Percentiles rank a stretch among this genome's conserved stretches.
phyloP scores from a whole-genome alignment of 2,888 invertebrate genomes.

The Stomorhina lunata region DNA sequence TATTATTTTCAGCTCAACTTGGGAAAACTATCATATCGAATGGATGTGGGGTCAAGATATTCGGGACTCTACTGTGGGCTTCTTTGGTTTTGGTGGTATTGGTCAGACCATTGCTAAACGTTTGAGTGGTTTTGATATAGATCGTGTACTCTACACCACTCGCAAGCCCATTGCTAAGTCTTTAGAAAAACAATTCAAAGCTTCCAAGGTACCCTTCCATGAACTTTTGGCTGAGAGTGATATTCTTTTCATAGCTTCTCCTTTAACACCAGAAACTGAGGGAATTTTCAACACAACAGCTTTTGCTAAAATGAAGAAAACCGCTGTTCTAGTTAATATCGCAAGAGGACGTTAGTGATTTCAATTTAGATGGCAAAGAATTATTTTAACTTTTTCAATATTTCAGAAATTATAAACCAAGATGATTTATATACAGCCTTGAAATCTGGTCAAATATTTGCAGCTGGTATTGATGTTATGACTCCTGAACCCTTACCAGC shows the following conservation, averaged over 20 bases:
- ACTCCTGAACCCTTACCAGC: slow-evolving; percentile 93
- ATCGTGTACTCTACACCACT: slow-evolving; percentile 87
- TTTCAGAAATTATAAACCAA: slow-evolving; percentile 87
- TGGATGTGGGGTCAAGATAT: slow-evolving; percentile 91
- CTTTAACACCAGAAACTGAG: slow-evolving; percentile 84
- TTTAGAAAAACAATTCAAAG: slow-evolving; percentile 79
- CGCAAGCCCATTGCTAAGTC: slow-evolving; percentile 83
- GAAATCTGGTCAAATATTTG: slow-evolving; percentile 86
- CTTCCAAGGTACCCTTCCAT: slow-evolving; percentile 84
- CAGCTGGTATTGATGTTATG: slow-evolving; percentile 95
- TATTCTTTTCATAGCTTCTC: slow-evolving; percentile 85
- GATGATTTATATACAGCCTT: slow-evolving; percentile 90
- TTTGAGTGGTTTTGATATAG: slow-evolving; percentile 87
- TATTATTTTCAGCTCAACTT: slow-evolving; percentile 81
- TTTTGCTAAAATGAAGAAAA: slow-evolving; percentile 88
- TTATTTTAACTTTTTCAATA: slow-evolving; percentile 1
- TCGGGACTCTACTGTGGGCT: slow-evolving; percentile 88
- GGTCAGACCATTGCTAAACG: slow-evolving; percentile 88
- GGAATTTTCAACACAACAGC: slow-evolving; percentile 85
- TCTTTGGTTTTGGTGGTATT: slow-evolving; percentile 90
- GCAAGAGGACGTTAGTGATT: slow-evolving; percentile 82
- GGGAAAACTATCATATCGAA: slow-evolving; percentile 85
- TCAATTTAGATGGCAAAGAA: too few relatives aligned
- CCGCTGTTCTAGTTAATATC: slow-evolving; percentile 86
- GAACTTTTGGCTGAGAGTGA: slow-evolving; percentile 85